A percentile compares a stretch with the other conserved stretches of the same genome.
Conservation (phyloP, 2,797 vertebrate genomes). For the Syndactyla subalaris region DNA sequence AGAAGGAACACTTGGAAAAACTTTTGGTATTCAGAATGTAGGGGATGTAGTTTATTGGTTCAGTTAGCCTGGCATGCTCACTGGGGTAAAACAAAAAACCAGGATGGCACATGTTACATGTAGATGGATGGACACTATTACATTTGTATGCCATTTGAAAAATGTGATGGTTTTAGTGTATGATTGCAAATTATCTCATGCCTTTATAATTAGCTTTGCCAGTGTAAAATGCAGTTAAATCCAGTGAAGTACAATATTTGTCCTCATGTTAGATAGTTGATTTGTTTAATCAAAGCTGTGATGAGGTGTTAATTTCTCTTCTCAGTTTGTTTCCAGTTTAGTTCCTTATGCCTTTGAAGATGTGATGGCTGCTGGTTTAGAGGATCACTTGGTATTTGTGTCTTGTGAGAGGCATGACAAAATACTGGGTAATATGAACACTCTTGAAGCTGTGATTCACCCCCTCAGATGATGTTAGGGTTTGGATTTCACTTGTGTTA, state of each 20-base stretch:
- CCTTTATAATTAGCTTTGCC: constrained; percentile 13
- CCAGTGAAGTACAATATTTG: neutral
- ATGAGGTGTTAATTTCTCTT: constrained; percentile 11
- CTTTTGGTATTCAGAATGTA: neutral
- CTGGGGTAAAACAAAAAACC: neutral
- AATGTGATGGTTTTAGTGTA: neutral
- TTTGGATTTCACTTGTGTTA: neutral
- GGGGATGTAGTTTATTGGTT: neutral
- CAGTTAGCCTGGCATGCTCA: neutral
- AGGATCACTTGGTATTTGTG: neutral
- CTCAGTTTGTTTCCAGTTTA: constrained; percentile 11
- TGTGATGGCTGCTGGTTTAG: neutral
- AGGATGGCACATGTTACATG: fast-evolving
- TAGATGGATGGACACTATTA: neutral
- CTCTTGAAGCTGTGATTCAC: constrained; percentile 1
- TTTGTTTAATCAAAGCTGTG: constrained; percentile 24
- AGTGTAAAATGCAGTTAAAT: neutral
- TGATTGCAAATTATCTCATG: neutral
- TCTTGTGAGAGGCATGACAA: neutral
- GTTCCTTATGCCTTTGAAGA: constrained; percentile 28
- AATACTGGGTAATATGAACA: neutral
- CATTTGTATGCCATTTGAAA: neutral
- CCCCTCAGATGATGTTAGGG: neutral
- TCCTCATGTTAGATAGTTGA: neutral
- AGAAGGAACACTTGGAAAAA: neutral